Percentiles rank a stretch among this genome's conserved stretches.
Evolutionary conservation across 1,140 invertebrate genomes (phyloP).

Genomic region (Ostrea denselamellosa): DNA sequence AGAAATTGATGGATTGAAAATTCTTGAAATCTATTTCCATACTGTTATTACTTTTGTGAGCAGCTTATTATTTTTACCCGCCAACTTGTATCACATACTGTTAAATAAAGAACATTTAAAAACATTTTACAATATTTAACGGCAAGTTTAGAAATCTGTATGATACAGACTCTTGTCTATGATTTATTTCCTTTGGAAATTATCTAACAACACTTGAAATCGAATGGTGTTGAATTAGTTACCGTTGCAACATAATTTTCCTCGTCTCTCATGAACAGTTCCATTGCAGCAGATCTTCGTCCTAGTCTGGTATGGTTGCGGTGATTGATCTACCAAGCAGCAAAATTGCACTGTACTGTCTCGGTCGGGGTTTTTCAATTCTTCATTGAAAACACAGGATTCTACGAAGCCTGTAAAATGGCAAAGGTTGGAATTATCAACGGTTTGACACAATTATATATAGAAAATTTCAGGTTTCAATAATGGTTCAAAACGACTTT

Average conservation of each 20-base stretch:
- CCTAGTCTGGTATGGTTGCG: neutral
- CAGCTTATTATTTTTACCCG: too few relatives aligned
- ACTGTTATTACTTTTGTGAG: too few relatives aligned
- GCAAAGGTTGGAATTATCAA: neutral
- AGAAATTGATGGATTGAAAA: neutral
- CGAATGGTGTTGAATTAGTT: neutral
- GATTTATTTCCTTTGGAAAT: too few relatives aligned
- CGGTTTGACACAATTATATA: neutral
- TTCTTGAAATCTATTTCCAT: neutral
- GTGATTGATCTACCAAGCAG: neutral
- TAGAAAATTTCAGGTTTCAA: neutral
- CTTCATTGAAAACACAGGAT: neutral
- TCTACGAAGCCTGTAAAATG: neutral
- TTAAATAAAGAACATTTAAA: too few relatives aligned
- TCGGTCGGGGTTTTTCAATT: neutral
- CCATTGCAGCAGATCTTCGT: conserved; percentile 16
- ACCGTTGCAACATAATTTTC: neutral
- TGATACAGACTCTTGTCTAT: too few relatives aligned
- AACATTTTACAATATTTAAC: too few relatives aligned
- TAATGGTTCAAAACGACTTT: neutral
- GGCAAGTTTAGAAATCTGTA: too few relatives aligned
- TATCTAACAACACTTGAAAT: neutral
- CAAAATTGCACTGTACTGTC: neutral
- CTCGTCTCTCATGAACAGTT: neutral
- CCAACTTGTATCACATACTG: too few relatives aligned